These are phyloP conservation scores for Rattus rattus DNA, from an alignment of 2,113 vertebrate species.

Conservation along the genomic window DNA sequence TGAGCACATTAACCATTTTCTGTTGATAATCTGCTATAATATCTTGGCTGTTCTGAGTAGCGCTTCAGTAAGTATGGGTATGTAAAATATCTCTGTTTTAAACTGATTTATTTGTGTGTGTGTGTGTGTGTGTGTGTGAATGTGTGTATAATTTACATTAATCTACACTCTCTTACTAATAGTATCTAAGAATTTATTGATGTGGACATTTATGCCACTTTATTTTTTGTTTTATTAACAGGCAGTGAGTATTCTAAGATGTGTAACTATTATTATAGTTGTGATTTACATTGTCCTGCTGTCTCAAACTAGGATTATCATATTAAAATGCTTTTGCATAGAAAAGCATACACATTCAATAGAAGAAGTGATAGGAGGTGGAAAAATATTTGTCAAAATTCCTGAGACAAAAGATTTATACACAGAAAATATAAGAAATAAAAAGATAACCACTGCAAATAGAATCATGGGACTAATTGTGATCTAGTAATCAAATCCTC, in stretches of 20 bases:
- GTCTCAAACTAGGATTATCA: background rate
- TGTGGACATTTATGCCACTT: too few species aligned
- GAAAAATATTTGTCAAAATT: background rate
- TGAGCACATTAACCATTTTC: too few species aligned
- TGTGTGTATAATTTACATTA: background rate
- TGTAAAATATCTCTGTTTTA: background rate
- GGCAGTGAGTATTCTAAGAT: background rate
- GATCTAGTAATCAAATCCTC: background rate
- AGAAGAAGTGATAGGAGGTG: background rate
- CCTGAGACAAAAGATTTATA: background rate
- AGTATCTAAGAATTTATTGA: background rate
- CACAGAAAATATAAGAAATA: background rate
- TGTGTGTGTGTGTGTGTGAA: background rate
- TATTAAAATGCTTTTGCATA: background rate
- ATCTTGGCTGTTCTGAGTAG: background rate
- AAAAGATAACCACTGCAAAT: background rate
- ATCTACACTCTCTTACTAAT: background rate
- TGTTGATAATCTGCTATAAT: background rate
- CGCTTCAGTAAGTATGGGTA: fast-evolving
- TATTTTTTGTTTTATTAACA: background rate
- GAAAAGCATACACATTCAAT: background rate
- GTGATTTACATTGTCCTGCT: background rate
- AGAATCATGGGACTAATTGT: background rate
- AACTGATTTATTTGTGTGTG: background rate
- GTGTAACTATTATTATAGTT: background rate